Percentiles rank a stretch among this genome's conserved stretches.
These are phyloP conservation scores for Lamprologus tigripictilis DNA, from an alignment of 2,113 vertebrate genomes.

Conservation along the genomic window DNA sequence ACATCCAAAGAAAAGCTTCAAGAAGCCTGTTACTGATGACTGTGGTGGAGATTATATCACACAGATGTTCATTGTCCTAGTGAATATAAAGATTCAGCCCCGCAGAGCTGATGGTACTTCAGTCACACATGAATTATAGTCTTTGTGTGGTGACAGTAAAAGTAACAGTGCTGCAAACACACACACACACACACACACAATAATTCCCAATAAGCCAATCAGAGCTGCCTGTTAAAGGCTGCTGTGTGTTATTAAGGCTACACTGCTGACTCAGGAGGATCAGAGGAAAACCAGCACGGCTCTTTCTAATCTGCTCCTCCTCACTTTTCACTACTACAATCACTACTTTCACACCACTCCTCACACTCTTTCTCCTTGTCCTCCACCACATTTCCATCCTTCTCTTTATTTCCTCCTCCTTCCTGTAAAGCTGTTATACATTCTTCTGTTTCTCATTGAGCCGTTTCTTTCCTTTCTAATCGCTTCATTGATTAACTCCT, in stretches of 20 bases:
- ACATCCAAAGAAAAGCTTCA: background rate
- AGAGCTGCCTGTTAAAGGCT: background rate
- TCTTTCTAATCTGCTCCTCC: background rate
- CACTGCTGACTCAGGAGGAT: constrained; percentile 5
- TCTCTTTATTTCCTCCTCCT: background rate
- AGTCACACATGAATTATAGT: background rate
- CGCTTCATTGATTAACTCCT: background rate
- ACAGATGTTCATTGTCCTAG: fast-evolving
- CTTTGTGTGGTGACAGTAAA: background rate
- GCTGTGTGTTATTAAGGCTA: background rate
- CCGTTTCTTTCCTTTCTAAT: background rate
- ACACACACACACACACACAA: background rate
- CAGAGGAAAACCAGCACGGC: background rate
- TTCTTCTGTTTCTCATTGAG: background rate
- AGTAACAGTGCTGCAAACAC: background rate
- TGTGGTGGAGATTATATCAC: background rate
- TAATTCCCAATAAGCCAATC: background rate
- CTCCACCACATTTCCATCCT: fast-evolving
- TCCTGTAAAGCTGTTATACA: fast-evolving
- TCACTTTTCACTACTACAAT: background rate
- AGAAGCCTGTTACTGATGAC: fast-evolving
- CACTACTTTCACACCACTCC: background rate
- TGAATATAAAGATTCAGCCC: background rate
- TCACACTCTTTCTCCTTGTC: fast-evolving
- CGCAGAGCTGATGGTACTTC: background rate